Conservation (phyloP, 2,888 invertebrate genomes). For the Ariolimax columbianus region DNA sequence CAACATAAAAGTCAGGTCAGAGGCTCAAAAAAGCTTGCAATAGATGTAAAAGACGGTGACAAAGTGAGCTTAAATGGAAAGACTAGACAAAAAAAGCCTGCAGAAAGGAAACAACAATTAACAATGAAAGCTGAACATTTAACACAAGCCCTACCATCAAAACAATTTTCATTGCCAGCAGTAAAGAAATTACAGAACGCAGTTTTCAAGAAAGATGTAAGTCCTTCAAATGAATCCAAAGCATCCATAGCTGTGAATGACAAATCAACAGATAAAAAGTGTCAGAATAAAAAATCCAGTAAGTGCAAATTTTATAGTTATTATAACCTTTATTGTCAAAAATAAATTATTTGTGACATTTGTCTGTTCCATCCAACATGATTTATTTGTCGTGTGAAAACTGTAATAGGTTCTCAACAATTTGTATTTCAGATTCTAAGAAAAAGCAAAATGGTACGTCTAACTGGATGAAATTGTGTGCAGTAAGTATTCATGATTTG, state of each 20-base stretch:
- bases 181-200: neutral
- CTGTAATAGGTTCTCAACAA: neutral
- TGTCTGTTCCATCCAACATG: too few species aligned
- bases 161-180: neutral
- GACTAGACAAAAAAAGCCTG: neutral
- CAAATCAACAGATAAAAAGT: neutral
- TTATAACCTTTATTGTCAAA: too few species aligned
- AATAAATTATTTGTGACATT: too few species aligned
- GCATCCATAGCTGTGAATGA: neutral
- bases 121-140: neutral
- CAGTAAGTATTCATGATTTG: conserved; percentile 54
- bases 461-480: conserved; percentile 69
- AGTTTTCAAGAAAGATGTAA: neutral
- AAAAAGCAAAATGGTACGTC: conserved; percentile 53
- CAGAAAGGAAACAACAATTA: neutral
- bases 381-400: too few species aligned
- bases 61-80: neutral
- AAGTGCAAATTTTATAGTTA: neutral
- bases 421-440: conserved; percentile 22
- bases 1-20: neutral
- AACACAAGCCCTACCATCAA: neutral
- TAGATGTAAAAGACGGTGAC: neutral
- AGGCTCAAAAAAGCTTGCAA: neutral
- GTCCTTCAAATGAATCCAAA: neutral
- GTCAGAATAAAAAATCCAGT: neutral